Evolutionary conservation across 2,888 invertebrate genomes (phyloP), one percentile per base, ranked within the genome.

Genomic region (Pristionchus fissidentatus): DNA sequence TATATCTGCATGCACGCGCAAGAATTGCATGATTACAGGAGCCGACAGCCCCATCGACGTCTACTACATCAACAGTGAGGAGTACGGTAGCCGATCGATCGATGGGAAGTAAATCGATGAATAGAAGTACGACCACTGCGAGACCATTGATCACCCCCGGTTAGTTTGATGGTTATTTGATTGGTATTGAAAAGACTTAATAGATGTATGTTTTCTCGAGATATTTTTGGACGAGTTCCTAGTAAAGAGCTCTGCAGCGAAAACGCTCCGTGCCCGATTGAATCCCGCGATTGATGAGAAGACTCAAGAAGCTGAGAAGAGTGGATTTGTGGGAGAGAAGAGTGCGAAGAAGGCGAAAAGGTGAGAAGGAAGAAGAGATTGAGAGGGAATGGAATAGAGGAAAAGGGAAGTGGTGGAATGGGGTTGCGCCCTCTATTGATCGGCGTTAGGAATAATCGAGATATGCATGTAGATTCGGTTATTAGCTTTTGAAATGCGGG

Each of bases 261-360:
- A 77, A 49, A 77, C 77, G 13, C 32, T 77, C 22, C 46, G 52
- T 13, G 49, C 77, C 29, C 26, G 52, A 19, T n/a, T 1, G 26
- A 26, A 38, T 26, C 38, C 43, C 26, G 32, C 41, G 41, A 26
- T 38, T 4, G 43, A 73, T 73, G 73, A 73, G 38, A 73, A 73
- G 43, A 73, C 73, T n/a, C 73, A 73, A 73, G 73, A 10, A 73
- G n/a, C 41, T 1, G 73, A 73, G 7, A 29, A 49, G 32, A 29
- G 32, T 32, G 62, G 35, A 32, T 3, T 38, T 10, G 66, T 43
- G 43, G 70, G 41, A 43, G 38, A 29, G 77, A 52, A 46, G 52
- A 77, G 77, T 77, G 26, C 77, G 22, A 77, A 41, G 79, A 79
- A 79, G 57, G 35, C 29, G 8, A 79, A 79, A 57, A 79, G 79